These are phyloP conservation scores for Cataglyphis rosenhaueri DNA, from an alignment of 2,888 invertebrate species.

Conservation along the genomic window DNA sequence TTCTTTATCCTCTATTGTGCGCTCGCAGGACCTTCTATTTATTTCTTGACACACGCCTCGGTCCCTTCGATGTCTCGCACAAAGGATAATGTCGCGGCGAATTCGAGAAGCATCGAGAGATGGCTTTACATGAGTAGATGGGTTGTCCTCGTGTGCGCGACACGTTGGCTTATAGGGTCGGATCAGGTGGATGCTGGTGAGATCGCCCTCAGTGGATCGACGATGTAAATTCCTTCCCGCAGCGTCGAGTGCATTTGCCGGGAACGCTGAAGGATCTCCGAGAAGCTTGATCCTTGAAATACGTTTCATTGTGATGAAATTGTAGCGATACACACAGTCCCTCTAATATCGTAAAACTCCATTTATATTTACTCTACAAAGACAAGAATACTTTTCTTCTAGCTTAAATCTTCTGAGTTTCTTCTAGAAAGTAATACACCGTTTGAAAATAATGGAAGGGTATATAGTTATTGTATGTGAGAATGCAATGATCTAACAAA, in stretches of 20 bases:
- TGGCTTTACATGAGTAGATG: not conserved
- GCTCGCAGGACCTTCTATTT: slow-evolving; percentile 56
- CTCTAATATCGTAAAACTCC: not conserved
- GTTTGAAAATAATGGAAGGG: not conserved
- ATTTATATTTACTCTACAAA: not conserved
- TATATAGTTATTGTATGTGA: not conserved
- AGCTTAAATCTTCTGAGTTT: not conserved
- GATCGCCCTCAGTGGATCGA: slow-evolving; percentile 34
- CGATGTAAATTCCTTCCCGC: slow-evolving; percentile 44
- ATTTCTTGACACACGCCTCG: slow-evolving; percentile 62
- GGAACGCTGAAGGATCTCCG: not conserved
- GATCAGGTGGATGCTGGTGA: slow-evolving; percentile 33
- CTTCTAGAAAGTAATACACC: not conserved
- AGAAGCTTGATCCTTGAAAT: slow-evolving; percentile 21
- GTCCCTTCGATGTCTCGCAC: slow-evolving; percentile 20
- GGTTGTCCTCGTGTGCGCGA: slow-evolving; percentile 12
- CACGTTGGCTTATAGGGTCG: slow-evolving; percentile 27
- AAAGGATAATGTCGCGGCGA: slow-evolving; percentile 26
- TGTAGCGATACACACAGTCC: not conserved
- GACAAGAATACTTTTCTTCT: not conserved
- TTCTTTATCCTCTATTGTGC: slow-evolving; percentile 49
- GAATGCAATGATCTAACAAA: not conserved
- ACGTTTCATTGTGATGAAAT: slow-evolving; percentile 36
- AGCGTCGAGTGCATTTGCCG: slow-evolving; percentile 27
- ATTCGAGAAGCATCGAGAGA: slow-evolving; percentile 26